A percentile compares a stretch with the other conserved stretches of the same genome.
Evolutionary conservation across 2,113 vertebrate genomes (phyloP).

Genomic region (Platysternon megacephalum): DNA sequence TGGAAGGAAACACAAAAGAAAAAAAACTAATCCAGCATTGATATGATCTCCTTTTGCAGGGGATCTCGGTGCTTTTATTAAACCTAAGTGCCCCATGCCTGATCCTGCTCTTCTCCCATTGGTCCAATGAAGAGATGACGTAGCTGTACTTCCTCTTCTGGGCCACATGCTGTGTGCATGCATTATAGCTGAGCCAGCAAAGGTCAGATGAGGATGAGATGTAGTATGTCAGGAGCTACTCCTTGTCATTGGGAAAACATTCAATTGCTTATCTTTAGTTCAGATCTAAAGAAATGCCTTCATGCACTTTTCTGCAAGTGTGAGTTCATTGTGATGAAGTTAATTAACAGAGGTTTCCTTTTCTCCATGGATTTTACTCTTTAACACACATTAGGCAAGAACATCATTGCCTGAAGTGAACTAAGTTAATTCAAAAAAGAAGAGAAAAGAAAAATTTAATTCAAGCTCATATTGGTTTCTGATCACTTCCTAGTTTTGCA

Average conservation of each 20-base stretch:
- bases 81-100: background rate
- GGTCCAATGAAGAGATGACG: background rate
- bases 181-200: background rate
- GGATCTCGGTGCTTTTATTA: background rate
- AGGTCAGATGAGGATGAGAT: background rate
- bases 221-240: background rate
- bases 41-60: background rate
- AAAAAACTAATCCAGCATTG: background rate
- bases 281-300: background rate
- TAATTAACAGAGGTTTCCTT: background rate
- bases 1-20: constrained; percentile 5
- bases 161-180: background rate
- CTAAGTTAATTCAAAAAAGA: background rate
- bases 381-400: background rate
- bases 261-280: background rate
- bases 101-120: constrained; percentile 1
- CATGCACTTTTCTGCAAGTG: background rate
- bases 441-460: background rate
- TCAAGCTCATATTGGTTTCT: background rate
- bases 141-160: constrained; percentile 3
- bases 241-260: background rate
- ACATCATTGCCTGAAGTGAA: background rate
- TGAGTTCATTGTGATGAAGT: background rate
- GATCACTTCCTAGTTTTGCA: background rate
- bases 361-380: background rate